phyloP scores from a whole-genome alignment of 2,113 vertebrate genomes.

The Labeo catla region DNA sequence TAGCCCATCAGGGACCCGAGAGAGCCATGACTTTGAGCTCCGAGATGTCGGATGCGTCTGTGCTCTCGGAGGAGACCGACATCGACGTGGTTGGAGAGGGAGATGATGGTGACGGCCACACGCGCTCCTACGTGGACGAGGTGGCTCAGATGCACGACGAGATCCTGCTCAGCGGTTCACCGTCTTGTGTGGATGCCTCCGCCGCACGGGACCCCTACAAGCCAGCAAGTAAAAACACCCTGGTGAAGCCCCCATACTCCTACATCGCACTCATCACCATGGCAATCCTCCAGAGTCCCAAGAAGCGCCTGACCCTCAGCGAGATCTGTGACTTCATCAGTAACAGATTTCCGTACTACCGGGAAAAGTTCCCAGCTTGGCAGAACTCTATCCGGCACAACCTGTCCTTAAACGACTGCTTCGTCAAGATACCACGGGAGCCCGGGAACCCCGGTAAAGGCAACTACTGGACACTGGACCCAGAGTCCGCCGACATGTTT shows the following conservation, averaged over 20 bases:
- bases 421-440: constrained; percentile 87
- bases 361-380: constrained; percentile 88
- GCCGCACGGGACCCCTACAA: constrained; percentile 74
- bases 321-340: constrained; percentile 89
- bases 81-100: constrained; percentile 94
- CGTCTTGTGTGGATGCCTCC: constrained; percentile 74
- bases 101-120: constrained; percentile 79
- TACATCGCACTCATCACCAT: constrained; percentile 96
- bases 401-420: constrained; percentile 85
- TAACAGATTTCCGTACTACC: constrained; percentile 84
- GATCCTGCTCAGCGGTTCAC: constrained; percentile 70
- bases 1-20: constrained; percentile 59
- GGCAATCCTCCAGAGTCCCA: constrained; percentile 92
- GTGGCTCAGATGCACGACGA: constrained; percentile 81
- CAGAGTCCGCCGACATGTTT: constrained; percentile 91
- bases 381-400: constrained; percentile 88
- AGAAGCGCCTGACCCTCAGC: constrained; percentile 91
- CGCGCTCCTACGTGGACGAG: constrained; percentile 81
- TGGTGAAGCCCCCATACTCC: constrained; percentile 93
- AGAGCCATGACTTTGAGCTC: constrained; percentile 92
- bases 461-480: constrained; percentile 92
- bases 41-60: constrained; percentile 92
- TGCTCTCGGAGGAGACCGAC: constrained; percentile 91
- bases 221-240: constrained; percentile 80
- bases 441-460: constrained; percentile 90